Evolutionary conservation across 2,888 invertebrate species (phyloP).

Genomic region (Cabera pusaria): DNA sequence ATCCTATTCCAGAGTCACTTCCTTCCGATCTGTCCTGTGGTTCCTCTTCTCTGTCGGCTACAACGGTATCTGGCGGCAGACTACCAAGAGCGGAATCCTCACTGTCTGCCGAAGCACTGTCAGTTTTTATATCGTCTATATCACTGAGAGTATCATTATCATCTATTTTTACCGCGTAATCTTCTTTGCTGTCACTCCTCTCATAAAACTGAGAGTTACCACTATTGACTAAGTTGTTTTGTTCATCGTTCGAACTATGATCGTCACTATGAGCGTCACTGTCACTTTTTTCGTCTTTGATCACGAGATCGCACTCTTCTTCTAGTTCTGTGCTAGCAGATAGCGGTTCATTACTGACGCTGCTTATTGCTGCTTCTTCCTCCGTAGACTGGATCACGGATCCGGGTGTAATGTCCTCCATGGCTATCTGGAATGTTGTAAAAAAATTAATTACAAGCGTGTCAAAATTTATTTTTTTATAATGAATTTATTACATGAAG

Average conservation of each 20-base stretch:
- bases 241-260: conserved; percentile 68
- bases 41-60: conserved; percentile 82
- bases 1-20: conserved; percentile 92
- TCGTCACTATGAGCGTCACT: conserved; percentile 74
- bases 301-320: conserved; percentile 49
- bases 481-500: too few relatives aligned
- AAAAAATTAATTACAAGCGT: conserved; percentile 6
- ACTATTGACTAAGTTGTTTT: conserved; percentile 62
- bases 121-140: conserved; percentile 79
- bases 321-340: conserved; percentile 34
- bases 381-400: conserved; percentile 29
- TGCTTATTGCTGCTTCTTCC: conserved; percentile 27
- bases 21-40: conserved; percentile 89
- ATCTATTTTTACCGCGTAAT: conserved; percentile 75
- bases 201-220: conserved; percentile 79
- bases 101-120: conserved; percentile 81
- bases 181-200: conserved; percentile 77
- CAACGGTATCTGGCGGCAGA: conserved; percentile 72
- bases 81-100: conserved; percentile 86
- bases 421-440: conserved; percentile 50
- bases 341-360: conserved; percentile 35
- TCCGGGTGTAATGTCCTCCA: conserved; percentile 45
- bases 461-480: too few relatives aligned
- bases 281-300: conserved; percentile 67
- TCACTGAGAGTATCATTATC: conserved; percentile 80